Evolutionary conservation across 2,797 vertebrate genomes (phyloP).

Genomic region (Eutrigla gurnardus): DNA sequence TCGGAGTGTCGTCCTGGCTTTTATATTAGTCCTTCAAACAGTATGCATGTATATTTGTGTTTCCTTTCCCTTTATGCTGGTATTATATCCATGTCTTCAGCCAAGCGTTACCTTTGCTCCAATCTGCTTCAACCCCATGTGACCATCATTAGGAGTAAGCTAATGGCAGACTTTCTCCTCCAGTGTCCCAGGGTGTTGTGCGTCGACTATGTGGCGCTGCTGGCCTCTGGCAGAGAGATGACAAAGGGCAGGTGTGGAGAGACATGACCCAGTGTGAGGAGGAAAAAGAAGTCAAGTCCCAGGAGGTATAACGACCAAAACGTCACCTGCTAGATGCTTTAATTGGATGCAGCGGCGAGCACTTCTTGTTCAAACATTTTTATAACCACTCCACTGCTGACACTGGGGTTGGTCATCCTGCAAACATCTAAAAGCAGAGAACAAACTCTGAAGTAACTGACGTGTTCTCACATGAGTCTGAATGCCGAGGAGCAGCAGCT

Average conservation of each 20-base stretch:
- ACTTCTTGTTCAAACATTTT: not conserved
- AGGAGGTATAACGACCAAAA: constrained; percentile 78
- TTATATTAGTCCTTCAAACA: too few species aligned
- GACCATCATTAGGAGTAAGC: not conserved
- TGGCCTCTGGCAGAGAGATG: constrained; percentile 81
- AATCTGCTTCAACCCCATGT: not conserved
- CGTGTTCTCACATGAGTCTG: not conserved
- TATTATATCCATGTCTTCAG: not conserved
- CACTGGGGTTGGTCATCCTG: not conserved
- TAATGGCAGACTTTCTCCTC: constrained; percentile 15
- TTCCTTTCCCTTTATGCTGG: not conserved
- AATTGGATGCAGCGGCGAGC: not conserved
- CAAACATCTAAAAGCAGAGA: not conserved
- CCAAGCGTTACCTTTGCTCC: not conserved
- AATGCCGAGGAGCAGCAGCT: not conserved
- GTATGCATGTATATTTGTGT: not conserved
- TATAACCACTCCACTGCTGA: not conserved
- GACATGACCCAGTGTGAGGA: constrained; percentile 87
- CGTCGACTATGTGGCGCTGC: constrained; percentile 76
- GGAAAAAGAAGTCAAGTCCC: constrained; percentile 74
- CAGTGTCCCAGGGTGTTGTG: constrained; percentile 85
- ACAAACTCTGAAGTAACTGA: not conserved
- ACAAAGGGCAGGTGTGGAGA: constrained; percentile 83
- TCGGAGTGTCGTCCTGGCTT: not conserved
- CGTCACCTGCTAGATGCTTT: not conserved